A percentile compares a stretch with the other conserved stretches of the same genome.
These are phyloP conservation scores for Drosophila kepulauana DNA, from an alignment of 1,140 invertebrate species.

Conservation along the genomic window DNA sequence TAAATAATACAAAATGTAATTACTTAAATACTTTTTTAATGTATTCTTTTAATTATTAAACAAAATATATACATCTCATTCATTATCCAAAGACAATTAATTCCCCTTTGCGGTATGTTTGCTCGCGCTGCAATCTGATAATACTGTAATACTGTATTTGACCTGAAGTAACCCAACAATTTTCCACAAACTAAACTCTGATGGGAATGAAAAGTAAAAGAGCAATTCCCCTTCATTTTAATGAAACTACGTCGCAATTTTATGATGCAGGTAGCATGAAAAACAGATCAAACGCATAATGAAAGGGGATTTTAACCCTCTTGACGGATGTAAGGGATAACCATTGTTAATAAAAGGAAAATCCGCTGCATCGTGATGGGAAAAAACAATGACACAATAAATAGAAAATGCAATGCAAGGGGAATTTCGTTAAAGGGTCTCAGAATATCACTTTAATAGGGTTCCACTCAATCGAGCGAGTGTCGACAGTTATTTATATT, in stretches of 20 bases:
- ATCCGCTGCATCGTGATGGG: background rate
- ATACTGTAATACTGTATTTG: constrained; percentile 4
- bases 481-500: constrained; percentile 19
- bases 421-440: background rate
- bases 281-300: background rate
- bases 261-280: constrained; percentile 25
- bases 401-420: background rate
- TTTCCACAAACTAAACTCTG: background rate
- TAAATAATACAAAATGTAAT: no score
- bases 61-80: background rate
- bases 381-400: constrained; percentile 1
- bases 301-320: constrained; percentile 17
- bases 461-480: constrained; percentile 11
- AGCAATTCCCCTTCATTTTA: background rate
- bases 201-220: background rate
- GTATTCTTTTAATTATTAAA: no score
- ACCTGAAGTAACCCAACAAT: constrained; percentile 24
- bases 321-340: constrained; percentile 1
- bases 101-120: constrained; percentile 4
- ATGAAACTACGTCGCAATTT: constrained; percentile 40
- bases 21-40: no score
- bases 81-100: background rate
- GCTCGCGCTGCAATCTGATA: constrained; percentile 5
- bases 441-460: constrained; percentile 26
- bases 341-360: constrained; percentile 10